These are phyloP conservation scores for Drosophila equinoxialis DNA, from an alignment of 1,140 invertebrate genomes.

Conservation along the genomic window DNA sequence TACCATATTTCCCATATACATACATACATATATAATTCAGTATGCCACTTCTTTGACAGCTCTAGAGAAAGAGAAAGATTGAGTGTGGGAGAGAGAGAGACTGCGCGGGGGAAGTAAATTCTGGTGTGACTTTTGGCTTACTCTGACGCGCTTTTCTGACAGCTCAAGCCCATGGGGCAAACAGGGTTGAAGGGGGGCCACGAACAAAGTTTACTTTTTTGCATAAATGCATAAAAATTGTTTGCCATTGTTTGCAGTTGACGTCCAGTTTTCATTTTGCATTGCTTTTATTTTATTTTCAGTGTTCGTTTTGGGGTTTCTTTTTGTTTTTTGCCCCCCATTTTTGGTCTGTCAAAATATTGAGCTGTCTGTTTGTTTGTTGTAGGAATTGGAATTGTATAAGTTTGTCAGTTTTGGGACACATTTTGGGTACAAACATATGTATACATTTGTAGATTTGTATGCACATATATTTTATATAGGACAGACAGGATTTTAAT, in stretches of 20 bases:
- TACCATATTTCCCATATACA: conserved; percentile 45
- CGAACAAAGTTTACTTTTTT: conserved; percentile 54
- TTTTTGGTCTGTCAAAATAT: conserved; percentile 70
- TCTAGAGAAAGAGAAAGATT: conserved; percentile 23
- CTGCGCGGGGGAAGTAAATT: conserved; percentile 25
- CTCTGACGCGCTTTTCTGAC: conserved; percentile 59
- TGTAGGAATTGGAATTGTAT: conserved; percentile 42
- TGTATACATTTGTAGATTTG: not conserved
- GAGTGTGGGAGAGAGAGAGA: not conserved
- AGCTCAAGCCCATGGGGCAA: conserved; percentile 41
- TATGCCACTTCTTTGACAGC: conserved; percentile 71
- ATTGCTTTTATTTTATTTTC: conserved; percentile 14
- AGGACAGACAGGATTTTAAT: conserved; percentile 68
- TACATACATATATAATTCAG: conserved; percentile 47
- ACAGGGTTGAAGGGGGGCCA: not conserved
- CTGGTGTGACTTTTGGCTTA: conserved; percentile 71
- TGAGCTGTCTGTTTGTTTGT: conserved; percentile 63
- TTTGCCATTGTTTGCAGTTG: conserved; percentile 75
- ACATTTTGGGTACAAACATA: conserved; percentile 17
- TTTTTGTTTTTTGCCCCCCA: conserved; percentile 22
- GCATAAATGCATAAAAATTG: conserved; percentile 81
- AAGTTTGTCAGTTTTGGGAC: conserved; percentile 46
- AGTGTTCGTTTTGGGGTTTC: conserved; percentile 2
- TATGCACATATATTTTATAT: conserved; percentile 36
- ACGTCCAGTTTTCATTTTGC: conserved; percentile 11